Percentiles rank a stretch among this genome's conserved stretches.
phyloP scores from a whole-genome alignment of 2,888 invertebrate species.

The Clusia tigrina region DNA sequence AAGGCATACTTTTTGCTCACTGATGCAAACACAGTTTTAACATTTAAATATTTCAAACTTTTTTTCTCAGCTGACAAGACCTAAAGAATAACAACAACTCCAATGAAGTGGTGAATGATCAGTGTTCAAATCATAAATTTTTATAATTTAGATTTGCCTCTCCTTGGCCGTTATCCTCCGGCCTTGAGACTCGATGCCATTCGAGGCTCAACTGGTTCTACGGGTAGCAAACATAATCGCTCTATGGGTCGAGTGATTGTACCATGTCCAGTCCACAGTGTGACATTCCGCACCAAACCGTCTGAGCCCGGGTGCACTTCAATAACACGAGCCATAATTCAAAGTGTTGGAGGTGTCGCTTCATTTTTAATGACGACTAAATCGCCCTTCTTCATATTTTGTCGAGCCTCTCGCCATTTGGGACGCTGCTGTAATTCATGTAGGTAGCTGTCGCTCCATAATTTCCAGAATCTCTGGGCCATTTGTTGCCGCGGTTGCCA shows the following conservation, averaged over 20 bases:
- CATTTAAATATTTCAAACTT: too few species aligned
- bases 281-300: slow-evolving; percentile 19
- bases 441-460: slow-evolving; percentile 31
- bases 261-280: slow-evolving; percentile 14
- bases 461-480: slow-evolving; percentile 28
- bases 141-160: too few species aligned
- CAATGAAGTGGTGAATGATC: too few species aligned
- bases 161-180: too few species aligned
- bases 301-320: slow-evolving; percentile 8
- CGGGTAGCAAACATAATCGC: slow-evolving; percentile 10
- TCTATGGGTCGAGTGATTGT: slow-evolving; percentile 11
- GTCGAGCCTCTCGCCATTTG: slow-evolving; percentile 28
- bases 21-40: too few species aligned
- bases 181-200: slow-evolving; percentile 14
- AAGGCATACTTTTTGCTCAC: too few species aligned
- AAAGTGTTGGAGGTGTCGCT: slow-evolving; percentile 15
- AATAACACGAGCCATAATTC: slow-evolving; percentile 20
- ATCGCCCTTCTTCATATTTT: slow-evolving; percentile 28
- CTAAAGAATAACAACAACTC: too few species aligned
- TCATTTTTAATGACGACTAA: slow-evolving; percentile 20
- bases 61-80: too few species aligned
- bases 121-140: too few species aligned
- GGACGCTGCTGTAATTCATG: slow-evolving; percentile 30
- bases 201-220: slow-evolving; percentile 21
- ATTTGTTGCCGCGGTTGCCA: slow-evolving; percentile 25